Evolutionary conservation across 2,888 invertebrate genomes (phyloP).

Genomic region (Lepidonotus clava): DNA sequence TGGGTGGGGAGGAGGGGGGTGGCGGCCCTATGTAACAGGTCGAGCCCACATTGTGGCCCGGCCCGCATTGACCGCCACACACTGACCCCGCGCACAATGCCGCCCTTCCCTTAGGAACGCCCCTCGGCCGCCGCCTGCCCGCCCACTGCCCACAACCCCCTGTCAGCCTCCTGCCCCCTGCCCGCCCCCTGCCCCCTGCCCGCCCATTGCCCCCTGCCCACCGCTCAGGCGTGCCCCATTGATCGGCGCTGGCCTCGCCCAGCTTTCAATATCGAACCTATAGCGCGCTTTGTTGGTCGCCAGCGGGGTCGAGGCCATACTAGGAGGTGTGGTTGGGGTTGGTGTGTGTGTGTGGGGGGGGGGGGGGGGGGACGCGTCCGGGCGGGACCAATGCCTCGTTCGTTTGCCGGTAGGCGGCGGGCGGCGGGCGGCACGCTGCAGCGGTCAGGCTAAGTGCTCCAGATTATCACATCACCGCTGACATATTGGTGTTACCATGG

Average conservation of each 20-base stretch:
- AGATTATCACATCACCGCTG: conserved; percentile 50
- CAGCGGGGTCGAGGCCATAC: background rate
- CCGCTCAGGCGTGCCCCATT: background rate
- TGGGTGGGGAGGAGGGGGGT: conserved; percentile 9
- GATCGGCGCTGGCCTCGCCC: conserved; percentile 4
- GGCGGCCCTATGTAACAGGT: conserved; percentile 5
- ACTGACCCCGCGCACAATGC: background rate
- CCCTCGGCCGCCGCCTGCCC: background rate
- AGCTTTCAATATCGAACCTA: conserved; percentile 29
- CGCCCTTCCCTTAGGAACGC: background rate
- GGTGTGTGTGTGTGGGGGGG: background rate
- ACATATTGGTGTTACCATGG: conserved; percentile 50
- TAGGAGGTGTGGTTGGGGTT: background rate
- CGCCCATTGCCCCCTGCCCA: background rate
- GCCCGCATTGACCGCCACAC: background rate
- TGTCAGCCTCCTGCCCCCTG: background rate
- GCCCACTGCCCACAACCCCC: background rate
- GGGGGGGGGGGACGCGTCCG: background rate
- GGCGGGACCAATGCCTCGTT: too few relatives aligned
- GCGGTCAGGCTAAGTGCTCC: conserved; percentile 37
- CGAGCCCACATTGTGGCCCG: background rate
- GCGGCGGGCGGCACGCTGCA: background rate
- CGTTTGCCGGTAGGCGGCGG: too few relatives aligned
- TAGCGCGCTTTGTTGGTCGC: conserved; percentile 18
- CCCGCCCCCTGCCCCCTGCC: background rate